These are phyloP conservation scores for Chondrilla cf. caribensis DNA, from an alignment of 37 sponge, comb jelly and placozoan species.

Conservation along the genomic window DNA sequence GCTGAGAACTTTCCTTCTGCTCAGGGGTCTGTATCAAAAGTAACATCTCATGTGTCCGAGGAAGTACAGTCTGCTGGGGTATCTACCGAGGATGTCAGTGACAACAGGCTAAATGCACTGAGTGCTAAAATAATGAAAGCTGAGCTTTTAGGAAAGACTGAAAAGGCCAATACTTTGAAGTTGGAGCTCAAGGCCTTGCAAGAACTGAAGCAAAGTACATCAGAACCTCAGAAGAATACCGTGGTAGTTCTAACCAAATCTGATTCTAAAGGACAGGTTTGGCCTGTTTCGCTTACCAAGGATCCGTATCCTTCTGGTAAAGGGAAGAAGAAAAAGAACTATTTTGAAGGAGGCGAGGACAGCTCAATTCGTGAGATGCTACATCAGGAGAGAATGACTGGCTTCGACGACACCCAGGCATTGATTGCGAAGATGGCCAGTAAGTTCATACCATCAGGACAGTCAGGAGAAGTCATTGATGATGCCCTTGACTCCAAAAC, in stretches of 20 bases:
- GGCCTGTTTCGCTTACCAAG: slow-evolving; percentile 38
- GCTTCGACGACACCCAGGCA: slow-evolving; percentile 63
- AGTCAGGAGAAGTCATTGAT: slow-evolving; percentile 75
- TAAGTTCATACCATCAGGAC: slow-evolving; percentile 66
- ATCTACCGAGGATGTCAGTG: slow-evolving; percentile 33
- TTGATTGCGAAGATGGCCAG: slow-evolving; percentile 71
- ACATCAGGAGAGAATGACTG: slow-evolving; percentile 59
- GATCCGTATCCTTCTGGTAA: not conserved
- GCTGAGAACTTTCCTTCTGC: too few relatives aligned
- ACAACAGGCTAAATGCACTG: slow-evolving; percentile 71
- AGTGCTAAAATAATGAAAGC: slow-evolving; percentile 85
- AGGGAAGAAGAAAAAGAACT: slow-evolving; percentile 51
- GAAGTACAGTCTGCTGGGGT: too few relatives aligned
- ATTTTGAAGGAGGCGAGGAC: slow-evolving; percentile 76
- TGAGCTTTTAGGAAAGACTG: slow-evolving; percentile 75
- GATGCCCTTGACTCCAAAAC: slow-evolving; percentile 69
- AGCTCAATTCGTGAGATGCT: slow-evolving; percentile 56
- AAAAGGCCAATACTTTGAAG: slow-evolving; percentile 40
- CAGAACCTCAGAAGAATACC: not conserved
- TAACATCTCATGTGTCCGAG: not conserved
- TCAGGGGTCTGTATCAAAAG: too few relatives aligned
- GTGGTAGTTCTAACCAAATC: slow-evolving; percentile 62
- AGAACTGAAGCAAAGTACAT: slow-evolving; percentile 33
- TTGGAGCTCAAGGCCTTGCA: slow-evolving; percentile 38
- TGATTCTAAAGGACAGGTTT: slow-evolving; percentile 56